phyloP scores from a whole-genome alignment of 2,888 invertebrate species.

The Phytoseiulus persimilis region DNA sequence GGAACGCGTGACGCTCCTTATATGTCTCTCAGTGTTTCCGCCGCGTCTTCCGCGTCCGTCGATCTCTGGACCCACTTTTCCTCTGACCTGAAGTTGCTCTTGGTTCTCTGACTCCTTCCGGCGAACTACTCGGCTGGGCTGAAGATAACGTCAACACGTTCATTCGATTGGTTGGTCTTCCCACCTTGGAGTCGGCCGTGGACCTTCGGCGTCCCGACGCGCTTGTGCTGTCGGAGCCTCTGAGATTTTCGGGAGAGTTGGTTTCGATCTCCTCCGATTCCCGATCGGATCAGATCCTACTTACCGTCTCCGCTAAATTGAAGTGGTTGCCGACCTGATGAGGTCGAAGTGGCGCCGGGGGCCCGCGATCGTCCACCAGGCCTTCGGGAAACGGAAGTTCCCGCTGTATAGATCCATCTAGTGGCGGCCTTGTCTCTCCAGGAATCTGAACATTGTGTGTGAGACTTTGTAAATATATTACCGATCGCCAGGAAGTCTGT shows the following conservation, averaged over 20 bases:
- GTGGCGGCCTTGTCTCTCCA: background rate
- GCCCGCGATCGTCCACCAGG: background rate
- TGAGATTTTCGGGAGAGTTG: no score
- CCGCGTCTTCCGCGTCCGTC: no score
- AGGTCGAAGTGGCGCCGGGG: background rate
- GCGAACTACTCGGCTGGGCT: no score
- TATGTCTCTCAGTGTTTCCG: no score
- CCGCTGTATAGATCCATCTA: background rate
- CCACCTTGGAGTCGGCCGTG: background rate
- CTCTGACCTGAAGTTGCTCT: no score
- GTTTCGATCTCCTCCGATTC: no score
- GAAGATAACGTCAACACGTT: background rate
- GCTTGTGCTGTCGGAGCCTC: background rate
- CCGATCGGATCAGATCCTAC: no score
- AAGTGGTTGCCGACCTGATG: no score
- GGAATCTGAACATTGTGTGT: background rate
- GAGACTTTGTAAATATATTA: background rate
- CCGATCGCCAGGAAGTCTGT: background rate
- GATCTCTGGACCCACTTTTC: no score
- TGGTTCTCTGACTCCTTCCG: no score
- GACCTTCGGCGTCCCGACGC: background rate
- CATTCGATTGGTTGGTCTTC: conserved; percentile 5
- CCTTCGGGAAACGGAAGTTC: background rate
- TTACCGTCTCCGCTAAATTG: no score
- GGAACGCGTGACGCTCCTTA: no score